Evolutionary conservation across 2,888 invertebrate genomes (phyloP), one percentile per base, ranked within the genome.

Genomic region (Melangyna quadrimaculata): DNA sequence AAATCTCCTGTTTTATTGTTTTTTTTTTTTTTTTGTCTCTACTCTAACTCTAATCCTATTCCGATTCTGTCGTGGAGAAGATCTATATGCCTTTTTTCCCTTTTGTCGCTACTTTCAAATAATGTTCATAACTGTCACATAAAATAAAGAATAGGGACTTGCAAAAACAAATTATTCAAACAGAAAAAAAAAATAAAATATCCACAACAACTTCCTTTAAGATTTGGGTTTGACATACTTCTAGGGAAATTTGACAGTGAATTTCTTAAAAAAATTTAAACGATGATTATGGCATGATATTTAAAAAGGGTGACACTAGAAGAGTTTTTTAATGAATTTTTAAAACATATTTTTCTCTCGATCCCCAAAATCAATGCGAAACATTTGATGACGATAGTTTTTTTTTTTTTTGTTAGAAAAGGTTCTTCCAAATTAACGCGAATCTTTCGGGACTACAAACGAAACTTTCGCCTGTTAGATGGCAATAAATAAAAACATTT

Each of bases 121-220:
- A 63, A 83, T 75, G 83, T 84, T 79, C 83, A 84, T 53, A 79
- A 67, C 83, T 84, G 83, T 84, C 83, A 84, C 53, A 45, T 37
- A 43, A 45, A 67, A 84, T 84, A 65, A 84, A 22, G 63, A 69
- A 79, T 59, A 71, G 79, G 51, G 67, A 61, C 53, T 53, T 45
- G 83, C 71, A 32, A 73, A 78, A 51, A 43, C n/a, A 43, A 43
- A 43, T 8, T 17, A 10, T 5, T n/a, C n/a, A n/a, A n/a, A n/a
- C n/a, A n/a, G 4, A 61, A 61, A 78, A 61, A 0, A 17, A 17
- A 19, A 2, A n/a, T 22, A 53, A 19, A 40, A 37, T 37, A 57
- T 67, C 55, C 72, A 71, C 24, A n/a, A n/a, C 9, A 69, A 29
- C 43, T 84, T 71, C 79, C 79, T 71, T 67, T 59, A 71, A 79